Percentiles rank a stretch among this genome's conserved stretches.
phyloP scores from a whole-genome alignment of 2,888 invertebrate genomes.

The Cloeon dipterum region DNA sequence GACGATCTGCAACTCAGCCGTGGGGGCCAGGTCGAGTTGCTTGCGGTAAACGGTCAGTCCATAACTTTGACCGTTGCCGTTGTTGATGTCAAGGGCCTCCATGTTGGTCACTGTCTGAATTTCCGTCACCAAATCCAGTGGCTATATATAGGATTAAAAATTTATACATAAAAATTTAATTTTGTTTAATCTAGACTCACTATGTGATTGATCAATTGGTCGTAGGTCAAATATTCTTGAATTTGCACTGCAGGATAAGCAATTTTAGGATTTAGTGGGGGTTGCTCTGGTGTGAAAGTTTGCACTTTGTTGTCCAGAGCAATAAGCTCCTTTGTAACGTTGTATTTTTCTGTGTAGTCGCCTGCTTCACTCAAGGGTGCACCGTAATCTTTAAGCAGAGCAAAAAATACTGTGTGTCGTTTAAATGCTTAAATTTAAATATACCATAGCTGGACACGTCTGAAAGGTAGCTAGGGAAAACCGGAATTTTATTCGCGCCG shows the following conservation, averaged over 20 bases:
- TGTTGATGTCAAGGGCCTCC: slow-evolving; percentile 13
- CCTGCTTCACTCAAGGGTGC: slow-evolving; percentile 27
- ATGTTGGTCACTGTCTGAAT: neutral
- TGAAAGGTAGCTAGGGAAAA: neutral
- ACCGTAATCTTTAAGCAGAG: slow-evolving; percentile 31
- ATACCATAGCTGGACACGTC: slow-evolving; percentile 4
- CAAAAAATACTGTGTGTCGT: no score
- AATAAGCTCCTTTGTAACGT: slow-evolving; percentile 9
- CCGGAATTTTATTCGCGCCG: slow-evolving; percentile 12
- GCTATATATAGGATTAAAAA: slow-evolving; percentile 1
- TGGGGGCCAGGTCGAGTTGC: slow-evolving; percentile 8
- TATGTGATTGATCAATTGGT: slow-evolving; percentile 12
- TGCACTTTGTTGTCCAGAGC: slow-evolving; percentile 12
- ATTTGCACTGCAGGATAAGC: slow-evolving; percentile 14
- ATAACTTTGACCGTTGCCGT: slow-evolving; percentile 26
- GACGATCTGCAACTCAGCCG: slow-evolving; percentile 15
- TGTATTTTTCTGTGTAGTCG: slow-evolving; percentile 24
- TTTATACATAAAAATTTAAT: neutral
- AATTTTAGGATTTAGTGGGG: slow-evolving; percentile 13
- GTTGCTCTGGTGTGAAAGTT: slow-evolving; percentile 15
- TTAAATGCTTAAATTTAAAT: no score
- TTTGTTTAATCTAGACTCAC: slow-evolving; percentile 5
- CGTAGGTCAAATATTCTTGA: slow-evolving; percentile 1
- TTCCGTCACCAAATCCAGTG: neutral
- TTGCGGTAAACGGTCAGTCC: slow-evolving; percentile 29